Evolutionary conservation across 2,888 invertebrate species (phyloP).

Genomic region (Tetrapedia diversipes): DNA sequence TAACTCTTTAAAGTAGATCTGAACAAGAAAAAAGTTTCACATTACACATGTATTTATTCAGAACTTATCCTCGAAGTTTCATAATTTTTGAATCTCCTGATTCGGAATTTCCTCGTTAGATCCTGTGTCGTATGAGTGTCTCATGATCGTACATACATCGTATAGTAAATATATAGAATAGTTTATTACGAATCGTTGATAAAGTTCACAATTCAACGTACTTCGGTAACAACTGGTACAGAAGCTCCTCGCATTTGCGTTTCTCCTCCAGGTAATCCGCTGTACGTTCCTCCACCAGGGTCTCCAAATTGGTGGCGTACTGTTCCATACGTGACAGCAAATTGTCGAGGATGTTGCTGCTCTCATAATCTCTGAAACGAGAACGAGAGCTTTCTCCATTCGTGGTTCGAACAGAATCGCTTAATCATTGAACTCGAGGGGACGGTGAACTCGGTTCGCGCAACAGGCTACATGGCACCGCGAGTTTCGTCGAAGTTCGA

Average conservation of each 20-base stretch:
- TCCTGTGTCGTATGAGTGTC: no score
- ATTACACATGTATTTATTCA: no score
- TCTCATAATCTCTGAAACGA: conserved; percentile 90
- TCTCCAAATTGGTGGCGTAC: conserved; percentile 99
- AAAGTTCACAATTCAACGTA: conserved; percentile 83
- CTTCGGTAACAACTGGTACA: conserved; percentile 98
- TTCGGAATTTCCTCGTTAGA: no score
- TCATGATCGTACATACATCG: no score
- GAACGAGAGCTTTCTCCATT: conserved; percentile 46
- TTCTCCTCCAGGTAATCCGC: conserved; percentile 99
- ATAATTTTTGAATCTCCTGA: no score
- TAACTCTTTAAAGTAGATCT: no score
- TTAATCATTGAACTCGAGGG: no score
- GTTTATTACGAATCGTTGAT: neutral
- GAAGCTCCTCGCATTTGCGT: conserved; percentile 97
- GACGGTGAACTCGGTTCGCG: neutral
- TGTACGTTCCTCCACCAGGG: conserved; percentile 97
- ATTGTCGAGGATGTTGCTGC: conserved; percentile 97
- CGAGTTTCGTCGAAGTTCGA: neutral
- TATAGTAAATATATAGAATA: no score
- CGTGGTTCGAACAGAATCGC: neutral
- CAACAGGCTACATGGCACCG: neutral
- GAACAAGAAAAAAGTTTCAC: no score
- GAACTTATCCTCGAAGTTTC: no score
- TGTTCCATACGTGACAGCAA: conserved; percentile 98